Conservation (phyloP, 2,113 vertebrate species). For the Melanotaenia duboulayi region DNA sequence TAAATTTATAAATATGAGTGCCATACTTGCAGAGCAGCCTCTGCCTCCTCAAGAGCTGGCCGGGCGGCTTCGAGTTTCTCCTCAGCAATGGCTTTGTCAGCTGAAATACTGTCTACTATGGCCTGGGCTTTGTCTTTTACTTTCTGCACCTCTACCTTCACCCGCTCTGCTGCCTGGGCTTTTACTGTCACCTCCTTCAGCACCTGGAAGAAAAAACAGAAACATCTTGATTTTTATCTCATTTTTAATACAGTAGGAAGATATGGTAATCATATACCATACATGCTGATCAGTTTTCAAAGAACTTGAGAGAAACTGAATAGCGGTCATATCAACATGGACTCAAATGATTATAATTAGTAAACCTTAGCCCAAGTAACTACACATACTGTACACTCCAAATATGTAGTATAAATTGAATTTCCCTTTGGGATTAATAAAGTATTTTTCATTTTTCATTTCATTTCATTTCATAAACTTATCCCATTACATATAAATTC, state of each 20-base stretch:
- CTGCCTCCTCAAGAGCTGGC: slow-evolving; percentile 93
- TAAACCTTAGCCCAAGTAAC: not conserved
- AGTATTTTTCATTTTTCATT: too few relatives aligned
- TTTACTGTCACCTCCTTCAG: slow-evolving; percentile 95
- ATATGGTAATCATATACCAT: not conserved
- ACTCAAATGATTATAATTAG: not conserved
- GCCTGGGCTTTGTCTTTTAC: slow-evolving; percentile 96
- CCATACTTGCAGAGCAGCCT: slow-evolving; percentile 89
- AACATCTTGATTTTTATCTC: not conserved
- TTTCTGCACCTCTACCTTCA: slow-evolving; percentile 95
- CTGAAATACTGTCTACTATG: slow-evolving; percentile 93
- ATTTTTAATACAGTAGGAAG: not conserved
- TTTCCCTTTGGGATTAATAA: too few relatives aligned
- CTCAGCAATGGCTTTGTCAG: slow-evolving; percentile 92
- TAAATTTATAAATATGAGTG: not conserved
- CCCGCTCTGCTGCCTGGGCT: slow-evolving; percentile 92
- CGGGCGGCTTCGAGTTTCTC: slow-evolving; percentile 91
- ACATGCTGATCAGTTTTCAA: not conserved
- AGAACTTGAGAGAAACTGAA: not conserved
- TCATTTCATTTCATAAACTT: too few relatives aligned
- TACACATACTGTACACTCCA: not conserved
- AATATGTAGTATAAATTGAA: not conserved
- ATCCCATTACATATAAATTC: not conserved
- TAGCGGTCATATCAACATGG: too few relatives aligned
- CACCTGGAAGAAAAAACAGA: slow-evolving; percentile 82